These are phyloP conservation scores for Enteromius argenteus DNA, from an alignment of 2,797 vertebrate species.

Conservation along the genomic window DNA sequence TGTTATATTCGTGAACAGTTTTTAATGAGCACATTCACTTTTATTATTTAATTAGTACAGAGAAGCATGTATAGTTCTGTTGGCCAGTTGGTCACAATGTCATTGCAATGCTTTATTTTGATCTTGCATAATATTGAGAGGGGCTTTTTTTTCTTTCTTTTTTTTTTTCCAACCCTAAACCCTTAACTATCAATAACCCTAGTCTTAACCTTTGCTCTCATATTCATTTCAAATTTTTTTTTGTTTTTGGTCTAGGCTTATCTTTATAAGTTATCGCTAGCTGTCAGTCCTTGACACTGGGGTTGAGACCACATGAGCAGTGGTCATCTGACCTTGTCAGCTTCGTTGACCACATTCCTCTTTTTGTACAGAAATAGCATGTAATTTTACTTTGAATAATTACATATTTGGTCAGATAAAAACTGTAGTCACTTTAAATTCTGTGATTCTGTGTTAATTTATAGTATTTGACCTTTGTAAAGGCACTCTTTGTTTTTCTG, in stretches of 20 bases:
- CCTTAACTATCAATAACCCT: slow-evolving; percentile 1
- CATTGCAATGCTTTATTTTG: neutral
- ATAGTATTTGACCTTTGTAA: neutral
- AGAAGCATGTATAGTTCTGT: slow-evolving; percentile 1
- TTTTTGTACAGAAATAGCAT: neutral
- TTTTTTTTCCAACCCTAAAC: neutral
- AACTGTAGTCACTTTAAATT: too few relatives aligned
- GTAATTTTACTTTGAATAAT: neutral
- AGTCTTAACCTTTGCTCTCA: neutral
- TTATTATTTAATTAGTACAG: slow-evolving; percentile 23
- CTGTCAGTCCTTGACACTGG: neutral
- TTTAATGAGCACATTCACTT: slow-evolving; percentile 15
- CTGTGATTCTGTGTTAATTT: too few relatives aligned
- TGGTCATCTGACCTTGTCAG: neutral
- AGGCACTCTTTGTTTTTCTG: neutral
- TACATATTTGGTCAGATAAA: neutral
- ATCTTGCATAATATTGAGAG: neutral
- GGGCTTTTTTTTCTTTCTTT: neutral
- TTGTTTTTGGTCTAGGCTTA: neutral
- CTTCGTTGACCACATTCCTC: neutral
- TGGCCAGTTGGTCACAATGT: neutral
- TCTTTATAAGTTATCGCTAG: neutral
- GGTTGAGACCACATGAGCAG: neutral
- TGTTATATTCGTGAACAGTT: slow-evolving; percentile 3
- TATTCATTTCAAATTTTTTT: neutral